Conservation (phyloP, 2,888 invertebrate species). For the Drosophila infuscata region DNA sequence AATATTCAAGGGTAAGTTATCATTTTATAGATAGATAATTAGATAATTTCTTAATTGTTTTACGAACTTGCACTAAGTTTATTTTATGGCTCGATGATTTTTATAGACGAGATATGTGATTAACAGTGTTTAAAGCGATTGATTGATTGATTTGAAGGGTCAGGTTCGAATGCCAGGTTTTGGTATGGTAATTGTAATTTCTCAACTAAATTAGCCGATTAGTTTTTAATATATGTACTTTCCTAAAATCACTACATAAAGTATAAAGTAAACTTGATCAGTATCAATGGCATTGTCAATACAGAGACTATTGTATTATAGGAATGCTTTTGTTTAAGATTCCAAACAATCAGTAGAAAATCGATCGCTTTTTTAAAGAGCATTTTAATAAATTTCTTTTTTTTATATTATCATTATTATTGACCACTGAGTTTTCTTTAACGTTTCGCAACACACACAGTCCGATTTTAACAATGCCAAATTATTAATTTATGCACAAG, state of each 20-base stretch:
- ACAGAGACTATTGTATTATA: background rate
- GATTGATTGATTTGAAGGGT: background rate
- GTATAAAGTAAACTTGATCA: background rate
- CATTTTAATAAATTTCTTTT: background rate
- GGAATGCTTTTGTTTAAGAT: background rate
- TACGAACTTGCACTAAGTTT: background rate
- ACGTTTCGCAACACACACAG: background rate
- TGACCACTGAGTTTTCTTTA: conserved; percentile 18
- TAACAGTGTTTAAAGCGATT: background rate
- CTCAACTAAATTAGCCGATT: background rate
- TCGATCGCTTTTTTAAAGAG: background rate
- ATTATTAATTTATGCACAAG: conserved; percentile 68
- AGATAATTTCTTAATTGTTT: background rate
- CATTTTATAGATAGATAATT: no score
- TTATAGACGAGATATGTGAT: background rate
- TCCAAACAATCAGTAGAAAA: background rate
- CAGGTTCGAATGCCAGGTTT: background rate
- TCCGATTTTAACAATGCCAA: conserved; percentile 16
- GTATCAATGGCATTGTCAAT: background rate
- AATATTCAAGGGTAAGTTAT: background rate
- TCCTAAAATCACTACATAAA: background rate
- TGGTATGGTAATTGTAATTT: background rate
- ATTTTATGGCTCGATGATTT: background rate
- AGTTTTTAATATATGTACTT: background rate
- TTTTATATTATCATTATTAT: background rate